These are phyloP conservation scores for Watsonalla cultraria DNA, from an alignment of 2,888 invertebrate genomes.

Conservation along the genomic window DNA sequence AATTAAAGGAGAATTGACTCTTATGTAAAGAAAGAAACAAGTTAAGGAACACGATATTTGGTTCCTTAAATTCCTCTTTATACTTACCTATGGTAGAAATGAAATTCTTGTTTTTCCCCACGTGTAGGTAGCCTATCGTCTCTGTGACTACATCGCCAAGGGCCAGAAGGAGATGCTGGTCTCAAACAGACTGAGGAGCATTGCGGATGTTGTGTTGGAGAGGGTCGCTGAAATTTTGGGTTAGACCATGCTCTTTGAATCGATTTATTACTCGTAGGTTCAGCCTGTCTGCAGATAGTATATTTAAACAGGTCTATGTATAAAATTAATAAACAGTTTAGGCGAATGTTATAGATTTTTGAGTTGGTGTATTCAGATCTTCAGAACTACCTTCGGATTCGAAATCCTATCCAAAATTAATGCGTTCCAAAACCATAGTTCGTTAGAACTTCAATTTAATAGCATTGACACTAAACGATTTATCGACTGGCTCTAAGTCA, in stretches of 20 bases:
- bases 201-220: conserved; percentile 78
- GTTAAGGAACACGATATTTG: neutral
- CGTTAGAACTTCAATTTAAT: too few species aligned
- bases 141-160: conserved; percentile 72
- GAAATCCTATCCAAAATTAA: too few species aligned
- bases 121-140: conserved; percentile 60
- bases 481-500: too few species aligned
- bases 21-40: neutral
- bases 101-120: conserved; percentile 2
- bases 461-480: too few species aligned
- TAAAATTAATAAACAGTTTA: too few species aligned
- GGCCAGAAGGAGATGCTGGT: conserved; percentile 75
- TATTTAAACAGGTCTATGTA: too few species aligned
- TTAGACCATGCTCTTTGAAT: conserved; percentile 20
- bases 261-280: too few species aligned
- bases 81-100: neutral
- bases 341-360: neutral
- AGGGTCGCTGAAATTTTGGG: conserved; percentile 76
- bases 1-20: neutral
- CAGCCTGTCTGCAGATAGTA: too few species aligned
- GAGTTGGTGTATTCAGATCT: neutral
- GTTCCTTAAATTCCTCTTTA: too few species aligned
- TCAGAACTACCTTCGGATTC: too few species aligned
- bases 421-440: too few species aligned
- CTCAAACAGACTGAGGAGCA: conserved; percentile 74